Percentiles rank a stretch among this genome's conserved stretches.
Conservation (phyloP, 2,888 invertebrate genomes). For the Acrocera orbiculus region DNA sequence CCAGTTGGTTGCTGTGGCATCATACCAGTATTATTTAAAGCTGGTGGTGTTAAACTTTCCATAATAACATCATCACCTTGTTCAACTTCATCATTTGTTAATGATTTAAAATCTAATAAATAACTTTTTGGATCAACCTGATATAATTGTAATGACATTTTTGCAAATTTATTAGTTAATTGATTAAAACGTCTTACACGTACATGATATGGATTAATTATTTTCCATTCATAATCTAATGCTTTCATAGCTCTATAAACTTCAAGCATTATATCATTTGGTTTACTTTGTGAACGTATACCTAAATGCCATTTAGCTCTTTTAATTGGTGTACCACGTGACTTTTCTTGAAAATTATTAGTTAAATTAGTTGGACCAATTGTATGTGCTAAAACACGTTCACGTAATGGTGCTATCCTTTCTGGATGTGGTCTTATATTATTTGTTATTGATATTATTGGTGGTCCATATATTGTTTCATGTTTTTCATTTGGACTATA, state of each 20-base stretch:
- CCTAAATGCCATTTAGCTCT: slow-evolving; percentile 98
- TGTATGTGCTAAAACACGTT: slow-evolving; percentile 32
- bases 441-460: background rate
- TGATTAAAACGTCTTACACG: slow-evolving; percentile 81
- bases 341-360: slow-evolving; percentile 26
- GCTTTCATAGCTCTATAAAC: slow-evolving; percentile 99
- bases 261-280: slow-evolving; percentile 99
- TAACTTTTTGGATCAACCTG: slow-evolving; percentile 98
- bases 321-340: slow-evolving; percentile 60
- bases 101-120: slow-evolving; percentile 91
- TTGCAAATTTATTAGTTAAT: slow-evolving; percentile 67
- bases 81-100: slow-evolving; percentile 57
- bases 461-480: slow-evolving; percentile 2
- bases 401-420: slow-evolving; percentile 60
- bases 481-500: slow-evolving; percentile 29
- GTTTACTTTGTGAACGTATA: slow-evolving; percentile 96
- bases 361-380: background rate
- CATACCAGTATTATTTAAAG: slow-evolving; percentile 15
- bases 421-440: slow-evolving; percentile 71
- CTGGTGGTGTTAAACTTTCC: slow-evolving; percentile 30
- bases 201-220: slow-evolving; percentile 93
- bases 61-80: slow-evolving; percentile 32
- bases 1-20: slow-evolving; percentile 37
- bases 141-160: slow-evolving; percentile 97
- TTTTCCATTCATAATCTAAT: slow-evolving; percentile 97